Base-by-base conservation (phyloP, 1,140 invertebrate species). In the Nephila pilipes region DNA sequence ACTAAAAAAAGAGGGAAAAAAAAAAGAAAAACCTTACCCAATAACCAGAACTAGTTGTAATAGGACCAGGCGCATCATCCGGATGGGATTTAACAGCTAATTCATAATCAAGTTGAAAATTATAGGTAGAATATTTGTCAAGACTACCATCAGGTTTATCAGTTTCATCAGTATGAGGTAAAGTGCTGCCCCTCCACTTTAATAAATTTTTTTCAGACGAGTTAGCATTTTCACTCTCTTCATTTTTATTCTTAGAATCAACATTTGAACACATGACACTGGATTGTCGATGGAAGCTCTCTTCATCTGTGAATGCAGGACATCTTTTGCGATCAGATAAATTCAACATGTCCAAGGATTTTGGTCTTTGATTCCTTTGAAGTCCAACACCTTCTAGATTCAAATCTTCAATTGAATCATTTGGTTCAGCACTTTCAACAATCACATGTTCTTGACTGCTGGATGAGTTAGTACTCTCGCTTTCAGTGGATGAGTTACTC, bases 181-280 rank as follows among this genome's bases (percentile, higher is more conserved):
- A 55, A 18, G 90, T 88, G 22, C 80, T 88, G 32, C 93, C 93
- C 36, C 93, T 79, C 93, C 93, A 94, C 58, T 94, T 94, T n/a
- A 94, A 69, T 6, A 94, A 75, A 87, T 87, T 91, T 36, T 91
- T 90, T 58, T 93, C 79, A n/a, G 22, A 65, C 3, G 85, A 20
- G 12, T 55, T 65, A 2, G 46, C 54, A 55, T 29, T 55, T 22
- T 79, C 20, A 55, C 5, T 22, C 29, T 69, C 85, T 58, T 87
- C 85, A 81, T 20, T 79, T 38, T 85, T 93, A 46, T 55, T n/a
- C n/a, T 93, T 93, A 3, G 57, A 29, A n/a, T 90, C 81, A 2
- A n/a, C 69, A 85, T 88, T 93, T 5, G 93, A 29, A 20, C 83
- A 87, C 80, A 90, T 90, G 25, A 93, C 93, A 32, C 93, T 93